Conservation (phyloP, 2,888 invertebrate species). For the Hartigia nigra region DNA sequence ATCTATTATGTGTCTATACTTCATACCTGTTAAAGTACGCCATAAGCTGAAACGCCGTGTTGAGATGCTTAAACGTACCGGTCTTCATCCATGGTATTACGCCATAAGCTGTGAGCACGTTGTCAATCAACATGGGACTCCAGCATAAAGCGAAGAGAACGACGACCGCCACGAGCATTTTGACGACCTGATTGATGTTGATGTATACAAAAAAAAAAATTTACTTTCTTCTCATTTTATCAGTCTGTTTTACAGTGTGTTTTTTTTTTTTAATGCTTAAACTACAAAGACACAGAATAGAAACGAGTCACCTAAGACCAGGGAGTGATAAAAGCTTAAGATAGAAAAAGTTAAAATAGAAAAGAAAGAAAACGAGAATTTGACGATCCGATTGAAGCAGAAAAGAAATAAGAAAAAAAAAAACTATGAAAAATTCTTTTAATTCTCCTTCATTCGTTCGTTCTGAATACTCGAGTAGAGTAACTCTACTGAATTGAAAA, state of each 20-base stretch:
- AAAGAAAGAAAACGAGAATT: neutral
- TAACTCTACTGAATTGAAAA: too few relatives aligned
- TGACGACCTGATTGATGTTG: conserved; percentile 71
- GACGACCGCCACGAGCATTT: conserved; percentile 79
- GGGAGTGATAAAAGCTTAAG: neutral
- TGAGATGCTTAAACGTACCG: conserved; percentile 71
- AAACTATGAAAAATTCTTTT: too few relatives aligned
- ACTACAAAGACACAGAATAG: neutral
- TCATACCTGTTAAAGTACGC: conserved; percentile 76
- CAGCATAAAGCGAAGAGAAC: conserved; percentile 77
- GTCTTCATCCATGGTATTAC: conserved; percentile 68
- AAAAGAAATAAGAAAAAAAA: too few relatives aligned
- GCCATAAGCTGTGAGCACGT: conserved; percentile 74
- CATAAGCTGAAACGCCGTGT: conserved; percentile 73
- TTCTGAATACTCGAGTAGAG: too few relatives aligned
- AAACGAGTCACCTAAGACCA: neutral
- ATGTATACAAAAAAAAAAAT: neutral
- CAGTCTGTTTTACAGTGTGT: neutral
- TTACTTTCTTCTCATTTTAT: neutral
- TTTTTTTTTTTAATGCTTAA: neutral
- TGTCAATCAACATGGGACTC: conserved; percentile 75
- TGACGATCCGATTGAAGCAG: too few relatives aligned
- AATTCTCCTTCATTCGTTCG: too few relatives aligned
- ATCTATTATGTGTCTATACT: neutral
- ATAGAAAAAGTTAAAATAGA: neutral